phyloP scores from a whole-genome alignment of 2,113 vertebrate species.

The Pelvicachromis taeniatus region DNA sequence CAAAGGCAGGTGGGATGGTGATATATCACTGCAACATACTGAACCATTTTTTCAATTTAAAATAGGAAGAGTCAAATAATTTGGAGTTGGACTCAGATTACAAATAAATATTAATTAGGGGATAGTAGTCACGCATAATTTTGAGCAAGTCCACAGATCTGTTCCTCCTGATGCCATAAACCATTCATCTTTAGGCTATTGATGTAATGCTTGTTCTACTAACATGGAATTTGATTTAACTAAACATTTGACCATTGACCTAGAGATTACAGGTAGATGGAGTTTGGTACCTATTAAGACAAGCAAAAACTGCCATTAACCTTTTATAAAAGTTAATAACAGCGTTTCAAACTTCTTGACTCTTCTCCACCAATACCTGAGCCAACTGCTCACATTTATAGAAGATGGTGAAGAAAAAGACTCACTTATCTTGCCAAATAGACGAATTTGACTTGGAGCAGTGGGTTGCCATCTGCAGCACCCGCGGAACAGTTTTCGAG shows the following conservation, averaged over 20 bases:
- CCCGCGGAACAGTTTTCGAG: accelerated
- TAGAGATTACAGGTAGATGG: not conserved
- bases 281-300: not conserved
- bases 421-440: not conserved
- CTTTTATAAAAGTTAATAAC: not conserved
- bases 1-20: not conserved
- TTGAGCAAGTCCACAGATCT: not conserved
- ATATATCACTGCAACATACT: not conserved
- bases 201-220: not conserved
- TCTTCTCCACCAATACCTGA: not conserved
- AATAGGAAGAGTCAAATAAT: not conserved
- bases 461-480: not conserved
- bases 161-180: not conserved
- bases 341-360: not conserved
- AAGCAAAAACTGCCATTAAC: not conserved
- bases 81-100: not conserved
- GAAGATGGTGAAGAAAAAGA: not conserved
- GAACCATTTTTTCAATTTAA: not conserved
- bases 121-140: not conserved
- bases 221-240: not conserved
- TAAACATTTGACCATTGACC: not conserved
- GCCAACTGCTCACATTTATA: not conserved
- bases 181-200: not conserved
- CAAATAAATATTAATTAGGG: not conserved
- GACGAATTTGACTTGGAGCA: not conserved